Base-by-base conservation (phyloP, 2,113 vertebrate genomes). In the Microcebus griseorufus region DNA sequence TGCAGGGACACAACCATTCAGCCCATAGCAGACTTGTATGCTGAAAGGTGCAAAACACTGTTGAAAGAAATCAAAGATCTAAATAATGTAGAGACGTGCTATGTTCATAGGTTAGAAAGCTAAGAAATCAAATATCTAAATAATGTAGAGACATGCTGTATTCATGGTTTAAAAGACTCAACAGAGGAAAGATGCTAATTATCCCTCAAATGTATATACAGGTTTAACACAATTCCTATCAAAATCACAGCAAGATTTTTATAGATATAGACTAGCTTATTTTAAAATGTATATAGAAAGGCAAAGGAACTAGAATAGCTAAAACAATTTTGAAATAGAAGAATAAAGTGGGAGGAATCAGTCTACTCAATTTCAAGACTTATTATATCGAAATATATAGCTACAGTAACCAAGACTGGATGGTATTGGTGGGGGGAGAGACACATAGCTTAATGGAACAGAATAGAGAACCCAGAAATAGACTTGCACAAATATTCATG, bases 271-370 rank as follows among this genome's bases (percentile, higher is more conserved):
- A 65, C n/a, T 55, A 88, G 70, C 55, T 95, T 67, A 79, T 85
- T 93, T 94, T 93, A 69, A 87, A 81, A 64, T n/a, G 14, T 95
- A 67, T 87, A 37, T 65, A 37, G 81, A 62, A 90, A 90, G 29
- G 55, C 27, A 73, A 88, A 55, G 32, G 45, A 80, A 60, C 39
- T 62, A 75, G 65, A 97, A 93, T 53, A 88, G 55, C 39, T 73
- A 39, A 81, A 94, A 60, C 75, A 82, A 81, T 67, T 88, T 86
- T 88, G 76, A 90, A 88, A 85, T n/a, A 27, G 65, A 84, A 81
- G 62, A 93, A 85, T 53, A 86, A 93, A 85, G 90, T 84, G 37
- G 90, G 87, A 97, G 67, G 90, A 95, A 95, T 84, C 58, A 39
- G 27, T 79, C 48, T 60, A 53, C 22, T 55, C 51, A 48, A 45